phyloP scores from a whole-genome alignment of 2,888 invertebrate genomes.

The Diaperis boleti region DNA sequence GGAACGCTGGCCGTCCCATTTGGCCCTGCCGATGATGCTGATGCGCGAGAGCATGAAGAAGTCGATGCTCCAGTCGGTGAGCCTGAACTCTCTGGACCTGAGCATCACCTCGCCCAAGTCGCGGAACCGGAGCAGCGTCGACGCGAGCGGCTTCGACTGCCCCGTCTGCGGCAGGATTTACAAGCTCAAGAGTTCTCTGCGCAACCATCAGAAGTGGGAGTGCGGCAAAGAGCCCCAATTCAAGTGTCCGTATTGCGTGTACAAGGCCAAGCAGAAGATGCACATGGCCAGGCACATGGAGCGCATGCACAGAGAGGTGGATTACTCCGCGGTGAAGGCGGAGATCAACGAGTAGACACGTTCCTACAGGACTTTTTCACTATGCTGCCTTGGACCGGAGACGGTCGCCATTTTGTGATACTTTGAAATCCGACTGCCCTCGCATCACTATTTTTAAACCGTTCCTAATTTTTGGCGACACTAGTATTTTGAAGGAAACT shows the following conservation, averaged over 20 bases:
- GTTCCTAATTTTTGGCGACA: conserved; percentile 40
- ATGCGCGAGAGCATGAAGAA: conserved; percentile 69
- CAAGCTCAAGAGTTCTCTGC: conserved; percentile 86
- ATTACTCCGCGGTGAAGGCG: conserved; percentile 61
- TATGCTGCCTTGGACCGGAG: conserved; percentile 41
- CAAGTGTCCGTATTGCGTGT: conserved; percentile 86
- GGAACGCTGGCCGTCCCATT: conserved; percentile 81
- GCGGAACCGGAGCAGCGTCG: conserved; percentile 49
- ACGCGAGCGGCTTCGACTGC: conserved; percentile 74
- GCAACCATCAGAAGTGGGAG: conserved; percentile 89
- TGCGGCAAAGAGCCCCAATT: conserved; percentile 88
- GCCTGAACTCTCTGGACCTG: conserved; percentile 51
- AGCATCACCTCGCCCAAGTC: conserved; percentile 40
- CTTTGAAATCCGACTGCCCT: conserved; percentile 42
- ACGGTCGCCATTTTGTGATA: conserved; percentile 36
- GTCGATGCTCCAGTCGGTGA: conserved; percentile 60
- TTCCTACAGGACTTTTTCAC: conserved; percentile 38
- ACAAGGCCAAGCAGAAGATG: conserved; percentile 87
- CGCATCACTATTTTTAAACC: conserved; percentile 34
- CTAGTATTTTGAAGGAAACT: conserved; percentile 32
- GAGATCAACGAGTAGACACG: conserved; percentile 57
- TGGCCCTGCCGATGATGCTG: conserved; percentile 79
- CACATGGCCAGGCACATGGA: conserved; percentile 87
- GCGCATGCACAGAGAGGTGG: conserved; percentile 77
- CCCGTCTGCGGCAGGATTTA: conserved; percentile 87